Base-by-base conservation (phyloP, 2,888 invertebrate genomes). In the Congeria kusceri region DNA sequence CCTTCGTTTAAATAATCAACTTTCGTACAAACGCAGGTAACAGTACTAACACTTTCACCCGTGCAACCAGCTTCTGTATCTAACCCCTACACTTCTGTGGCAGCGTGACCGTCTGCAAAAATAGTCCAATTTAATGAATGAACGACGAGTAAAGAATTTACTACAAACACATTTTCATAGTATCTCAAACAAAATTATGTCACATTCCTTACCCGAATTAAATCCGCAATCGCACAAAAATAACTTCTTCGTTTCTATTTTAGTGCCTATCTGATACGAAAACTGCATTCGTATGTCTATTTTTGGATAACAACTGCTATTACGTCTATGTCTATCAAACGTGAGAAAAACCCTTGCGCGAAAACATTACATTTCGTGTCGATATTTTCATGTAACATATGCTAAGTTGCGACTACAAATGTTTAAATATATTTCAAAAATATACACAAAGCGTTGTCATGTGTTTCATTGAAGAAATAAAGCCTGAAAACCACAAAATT, bases 191-290 rank as follows among this genome's bases (percentile, higher is more conserved):
- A 74, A 77, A 75, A 82, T 78, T 75, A 82, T 73, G 72, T 68
- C 78, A 76, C 78, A 82, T 82, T 82, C 82, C 82, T 82, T 78
- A 82, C 82, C 82, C 78, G 78, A 82, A 82, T 82, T 76, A 82
- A 82, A 76, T 82, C 82, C 82, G 68, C 82, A 78, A 72, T 74
- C 67, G 80, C 77, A 77, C 83, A 66, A 83, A 83, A 83, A 83
- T 83, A 83, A 83, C 83, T 72, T 74, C 61, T 59, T 49, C 73
- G 79, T 73, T 83, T 79, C 83, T 83, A 83, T 83, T 83, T 83
- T 83, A 70, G 83, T 71, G 71, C 65, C 75, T 74, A 72, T 77
- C 79, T 71, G 79, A 79, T 83, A 79, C 80, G 66, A 80, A 75
- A 83, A 66, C 68, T 27, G 74, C 74, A 78, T 72, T 65, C 72